Conservation (phyloP, 2,113 vertebrate genomes). For the Quiscalus mexicanus region DNA sequence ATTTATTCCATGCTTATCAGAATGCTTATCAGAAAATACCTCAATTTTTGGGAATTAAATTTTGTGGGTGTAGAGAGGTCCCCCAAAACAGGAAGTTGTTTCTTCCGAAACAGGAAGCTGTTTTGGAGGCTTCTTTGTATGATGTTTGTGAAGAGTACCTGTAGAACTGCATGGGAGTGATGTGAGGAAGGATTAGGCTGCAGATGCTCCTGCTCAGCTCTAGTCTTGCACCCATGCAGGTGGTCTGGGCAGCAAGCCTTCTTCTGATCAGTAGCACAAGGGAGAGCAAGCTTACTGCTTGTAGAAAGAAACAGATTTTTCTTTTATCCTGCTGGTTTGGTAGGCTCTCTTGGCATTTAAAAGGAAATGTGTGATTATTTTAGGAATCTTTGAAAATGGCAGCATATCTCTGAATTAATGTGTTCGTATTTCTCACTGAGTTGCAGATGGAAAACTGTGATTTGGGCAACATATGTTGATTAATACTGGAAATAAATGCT, state of each 20-base stretch:
- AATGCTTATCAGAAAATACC: not conserved
- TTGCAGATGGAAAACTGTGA: not conserved
- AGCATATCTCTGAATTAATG: not conserved
- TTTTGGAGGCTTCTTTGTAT: not conserved
- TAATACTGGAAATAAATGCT: not conserved
- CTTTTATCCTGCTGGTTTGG: not conserved
- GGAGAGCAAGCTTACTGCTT: not conserved
- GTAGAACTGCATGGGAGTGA: not conserved
- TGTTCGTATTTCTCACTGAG: not conserved
- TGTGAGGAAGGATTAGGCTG: not conserved
- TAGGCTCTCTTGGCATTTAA: not conserved
- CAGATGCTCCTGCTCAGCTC: not conserved
- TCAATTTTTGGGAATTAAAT: not conserved
- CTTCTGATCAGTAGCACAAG: not conserved
- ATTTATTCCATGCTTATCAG: not conserved
- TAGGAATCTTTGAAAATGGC: not conserved
- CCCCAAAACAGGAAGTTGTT: not conserved
- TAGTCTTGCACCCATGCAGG: not conserved
- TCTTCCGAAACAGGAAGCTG: not conserved
- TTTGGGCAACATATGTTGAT: not conserved
- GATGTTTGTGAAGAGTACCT: accelerated
- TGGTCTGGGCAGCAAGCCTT: not conserved
- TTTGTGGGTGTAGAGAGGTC: not conserved
- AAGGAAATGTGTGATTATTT: not conserved
- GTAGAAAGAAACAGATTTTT: not conserved